Evolutionary conservation across 2,113 vertebrate genomes (phyloP).

Genomic region (Clarias macrocephalus): DNA sequence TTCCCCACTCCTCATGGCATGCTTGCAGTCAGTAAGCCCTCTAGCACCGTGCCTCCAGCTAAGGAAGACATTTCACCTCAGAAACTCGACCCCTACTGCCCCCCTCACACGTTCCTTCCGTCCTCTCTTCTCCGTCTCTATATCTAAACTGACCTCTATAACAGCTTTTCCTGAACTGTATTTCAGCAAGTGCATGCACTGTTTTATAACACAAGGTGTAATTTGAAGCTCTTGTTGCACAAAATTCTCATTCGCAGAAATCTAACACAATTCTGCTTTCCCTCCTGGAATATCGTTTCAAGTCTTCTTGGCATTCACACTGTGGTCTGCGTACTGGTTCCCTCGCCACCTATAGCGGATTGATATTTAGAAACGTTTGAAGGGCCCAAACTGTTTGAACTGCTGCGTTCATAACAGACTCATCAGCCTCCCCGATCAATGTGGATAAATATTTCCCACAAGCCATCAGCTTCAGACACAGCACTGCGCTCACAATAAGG

Average conservation of each 20-base stretch:
- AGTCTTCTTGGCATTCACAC: conserved; percentile 61
- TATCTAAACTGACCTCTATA: conserved; percentile 7
- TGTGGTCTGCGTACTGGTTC: conserved; percentile 51
- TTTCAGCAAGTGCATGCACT: background rate
- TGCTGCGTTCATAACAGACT: conserved; percentile 72
- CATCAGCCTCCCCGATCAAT: conserved; percentile 71
- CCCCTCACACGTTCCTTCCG: background rate
- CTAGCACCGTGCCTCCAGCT: background rate
- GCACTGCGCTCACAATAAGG: conserved; percentile 48
- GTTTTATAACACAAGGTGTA: background rate
- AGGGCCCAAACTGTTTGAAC: conserved; percentile 71
- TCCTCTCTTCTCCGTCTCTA: background rate
- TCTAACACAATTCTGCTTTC: background rate
- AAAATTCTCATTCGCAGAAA: background rate
- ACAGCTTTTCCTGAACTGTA: background rate
- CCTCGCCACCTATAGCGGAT: conserved; percentile 59
- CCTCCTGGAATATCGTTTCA: conserved; percentile 31
- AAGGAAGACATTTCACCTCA: conserved; percentile 32
- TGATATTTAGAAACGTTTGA: conserved; percentile 71
- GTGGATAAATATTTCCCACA: conserved; percentile 78
- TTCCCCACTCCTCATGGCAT: conserved; percentile 27
- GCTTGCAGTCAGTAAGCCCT: conserved; percentile 41
- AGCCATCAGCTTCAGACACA: conserved; percentile 69
- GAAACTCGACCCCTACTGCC: background rate
- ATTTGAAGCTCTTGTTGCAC: conserved; percentile 24